These are phyloP conservation scores for Willisornis vidua DNA, from an alignment of 2,113 vertebrate species.

Conservation along the genomic window DNA sequence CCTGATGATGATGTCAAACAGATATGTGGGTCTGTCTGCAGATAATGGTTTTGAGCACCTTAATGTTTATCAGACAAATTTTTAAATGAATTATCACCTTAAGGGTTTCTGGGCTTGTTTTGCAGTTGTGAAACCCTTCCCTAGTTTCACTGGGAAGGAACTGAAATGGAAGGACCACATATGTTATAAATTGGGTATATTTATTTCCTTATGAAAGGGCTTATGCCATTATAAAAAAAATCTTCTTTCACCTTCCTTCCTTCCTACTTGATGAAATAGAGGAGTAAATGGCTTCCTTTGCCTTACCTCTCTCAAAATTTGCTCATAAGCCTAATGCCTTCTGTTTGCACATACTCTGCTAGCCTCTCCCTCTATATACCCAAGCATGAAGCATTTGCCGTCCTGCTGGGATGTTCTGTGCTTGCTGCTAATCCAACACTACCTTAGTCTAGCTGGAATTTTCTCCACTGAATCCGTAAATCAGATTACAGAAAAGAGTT, in stretches of 20 bases:
- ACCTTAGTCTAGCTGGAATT: not conserved
- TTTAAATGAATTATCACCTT: not conserved
- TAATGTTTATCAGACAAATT: not conserved
- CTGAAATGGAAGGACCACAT: not conserved
- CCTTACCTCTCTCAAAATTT: not conserved
- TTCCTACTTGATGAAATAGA: not conserved
- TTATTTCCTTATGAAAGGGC: not conserved
- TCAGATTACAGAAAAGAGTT: constrained; percentile 17
- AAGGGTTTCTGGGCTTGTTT: not conserved
- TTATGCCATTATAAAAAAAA: not conserved
- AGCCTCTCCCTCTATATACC: not conserved
- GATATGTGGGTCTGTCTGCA: constrained; percentile 19
- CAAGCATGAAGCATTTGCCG: not conserved
- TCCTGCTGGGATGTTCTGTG: not conserved
- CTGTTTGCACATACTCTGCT: not conserved
- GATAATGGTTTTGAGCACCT: constrained; percentile 6
- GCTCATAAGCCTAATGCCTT: not conserved
- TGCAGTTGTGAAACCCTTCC: not conserved
- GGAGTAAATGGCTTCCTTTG: not conserved
- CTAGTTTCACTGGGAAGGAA: not conserved
- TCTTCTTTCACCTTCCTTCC: not conserved
- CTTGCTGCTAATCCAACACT: constrained; percentile 14
- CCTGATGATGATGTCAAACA: constrained; percentile 32
- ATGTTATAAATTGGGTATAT: not conserved
- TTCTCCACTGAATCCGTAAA: constrained; percentile 10